Percentiles rank a stretch among this genome's conserved stretches.
phyloP scores from a whole-genome alignment of 2,797 vertebrate species.

The Pogoniulus pusillus region DNA sequence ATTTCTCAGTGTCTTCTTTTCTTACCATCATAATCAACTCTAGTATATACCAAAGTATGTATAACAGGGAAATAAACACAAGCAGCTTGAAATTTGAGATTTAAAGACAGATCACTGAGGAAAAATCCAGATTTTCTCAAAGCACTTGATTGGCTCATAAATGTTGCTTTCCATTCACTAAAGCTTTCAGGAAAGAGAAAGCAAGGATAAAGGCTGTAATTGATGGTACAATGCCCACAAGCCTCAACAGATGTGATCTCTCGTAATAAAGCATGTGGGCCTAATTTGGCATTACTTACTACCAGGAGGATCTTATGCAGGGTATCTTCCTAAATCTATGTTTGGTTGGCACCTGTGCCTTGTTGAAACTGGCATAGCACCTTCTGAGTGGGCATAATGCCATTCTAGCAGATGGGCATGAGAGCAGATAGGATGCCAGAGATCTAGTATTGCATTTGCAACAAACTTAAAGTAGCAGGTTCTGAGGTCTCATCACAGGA shows the following conservation, averaged over 20 bases:
- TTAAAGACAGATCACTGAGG: constrained; percentile 18
- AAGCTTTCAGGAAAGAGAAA: constrained; percentile 72
- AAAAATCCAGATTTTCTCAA: constrained; percentile 41
- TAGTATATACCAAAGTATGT: neutral
- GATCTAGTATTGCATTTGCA: constrained; percentile 66
- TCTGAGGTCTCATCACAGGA: constrained; percentile 49
- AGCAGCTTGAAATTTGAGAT: constrained; percentile 28
- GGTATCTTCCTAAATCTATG: constrained; percentile 77
- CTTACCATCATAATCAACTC: neutral
- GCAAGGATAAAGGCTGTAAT: constrained; percentile 71
- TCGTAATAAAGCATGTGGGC: constrained; percentile 80
- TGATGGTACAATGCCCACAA: constrained; percentile 77
- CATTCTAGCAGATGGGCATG: constrained; percentile 77
- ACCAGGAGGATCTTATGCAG: constrained; percentile 77
- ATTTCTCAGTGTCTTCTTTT: neutral
- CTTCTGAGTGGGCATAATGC: constrained; percentile 71
- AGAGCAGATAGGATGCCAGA: constrained; percentile 63
- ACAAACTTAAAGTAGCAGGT: constrained; percentile 67
- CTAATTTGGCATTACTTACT: constrained; percentile 78
- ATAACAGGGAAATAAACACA: constrained; percentile 7
- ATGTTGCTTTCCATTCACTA: constrained; percentile 57
- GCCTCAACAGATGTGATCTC: constrained; percentile 80
- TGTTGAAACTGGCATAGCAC: constrained; percentile 79
- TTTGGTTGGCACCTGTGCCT: constrained; percentile 80
- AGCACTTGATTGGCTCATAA: constrained; percentile 48